Percentiles rank a stretch among this genome's conserved stretches.
Conservation (phyloP, 2,797 vertebrate genomes). For the Brachymystax lenok region DNA sequence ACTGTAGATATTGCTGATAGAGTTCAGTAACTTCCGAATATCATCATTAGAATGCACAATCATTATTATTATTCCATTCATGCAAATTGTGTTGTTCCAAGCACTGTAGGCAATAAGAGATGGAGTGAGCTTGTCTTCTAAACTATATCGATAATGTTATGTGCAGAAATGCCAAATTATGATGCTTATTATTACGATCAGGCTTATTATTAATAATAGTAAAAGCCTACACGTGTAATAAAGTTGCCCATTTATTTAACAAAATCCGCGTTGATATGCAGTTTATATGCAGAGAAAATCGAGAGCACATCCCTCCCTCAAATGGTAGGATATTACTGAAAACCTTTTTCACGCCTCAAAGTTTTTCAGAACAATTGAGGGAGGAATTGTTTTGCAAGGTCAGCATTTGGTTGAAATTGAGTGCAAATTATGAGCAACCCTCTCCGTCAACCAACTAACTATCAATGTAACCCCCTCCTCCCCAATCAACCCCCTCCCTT, state of each 20-base stretch:
- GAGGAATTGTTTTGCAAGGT: slow-evolving; percentile 60
- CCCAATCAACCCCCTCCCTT: slow-evolving; percentile 29
- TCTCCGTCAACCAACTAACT: slow-evolving; percentile 63
- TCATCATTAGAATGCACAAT: neutral
- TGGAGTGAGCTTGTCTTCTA: no score
- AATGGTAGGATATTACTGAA: slow-evolving; percentile 18
- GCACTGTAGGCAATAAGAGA: no score
- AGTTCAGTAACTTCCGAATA: neutral
- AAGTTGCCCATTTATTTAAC: neutral
- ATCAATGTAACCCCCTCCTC: slow-evolving; percentile 29
- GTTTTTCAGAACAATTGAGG: slow-evolving; percentile 55
- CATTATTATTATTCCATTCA: neutral
- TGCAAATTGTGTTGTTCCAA: neutral
- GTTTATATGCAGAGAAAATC: neutral
- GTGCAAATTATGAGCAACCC: slow-evolving; percentile 72
- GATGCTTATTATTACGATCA: neutral
- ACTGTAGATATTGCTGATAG: neutral
- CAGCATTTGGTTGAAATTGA: slow-evolving; percentile 74
- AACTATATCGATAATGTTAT: no score
- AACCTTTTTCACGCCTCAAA: slow-evolving; percentile 28
- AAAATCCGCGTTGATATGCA: no score
- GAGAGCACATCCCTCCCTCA: neutral
- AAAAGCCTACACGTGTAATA: neutral
- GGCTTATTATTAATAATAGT: neutral
- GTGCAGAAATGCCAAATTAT: no score